A percentile compares a stretch with the other conserved stretches of the same genome.
phyloP scores from a whole-genome alignment of 2,888 invertebrate genomes.

The Lepidocyrtinus sp. region DNA sequence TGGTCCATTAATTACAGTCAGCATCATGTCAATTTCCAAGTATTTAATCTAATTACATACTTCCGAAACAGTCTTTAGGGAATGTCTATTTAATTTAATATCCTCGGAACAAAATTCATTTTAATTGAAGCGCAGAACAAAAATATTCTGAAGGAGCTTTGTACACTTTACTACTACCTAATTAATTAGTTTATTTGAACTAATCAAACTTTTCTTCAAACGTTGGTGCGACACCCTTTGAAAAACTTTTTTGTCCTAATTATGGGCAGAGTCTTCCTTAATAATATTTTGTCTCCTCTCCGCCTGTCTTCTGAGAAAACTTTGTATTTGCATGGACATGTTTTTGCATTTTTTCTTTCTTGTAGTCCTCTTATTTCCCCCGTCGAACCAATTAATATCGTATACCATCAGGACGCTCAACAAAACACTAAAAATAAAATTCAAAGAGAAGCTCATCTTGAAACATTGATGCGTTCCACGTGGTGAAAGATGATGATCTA shows the following conservation, averaged over 20 bases:
- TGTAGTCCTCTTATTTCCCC: too few species aligned
- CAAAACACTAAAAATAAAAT: not conserved
- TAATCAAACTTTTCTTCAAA: not conserved
- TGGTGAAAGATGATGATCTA: slow-evolving; percentile 10
- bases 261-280: not conserved
- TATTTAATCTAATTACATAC: not conserved
- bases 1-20: not conserved
- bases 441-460: not conserved
- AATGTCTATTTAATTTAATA: not conserved
- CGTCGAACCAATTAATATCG: slow-evolving; percentile 11
- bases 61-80: too few species aligned
- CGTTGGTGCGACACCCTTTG: not conserved
- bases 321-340: not conserved
- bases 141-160: not conserved
- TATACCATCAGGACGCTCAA: not conserved
- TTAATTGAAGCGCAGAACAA: not conserved
- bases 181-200: slow-evolving; percentile 8
- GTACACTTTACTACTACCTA: not conserved
- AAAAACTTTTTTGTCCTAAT: not conserved
- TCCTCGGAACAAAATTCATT: not conserved
- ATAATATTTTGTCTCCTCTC: not conserved
- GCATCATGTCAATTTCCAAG: not conserved
- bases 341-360: not conserved
- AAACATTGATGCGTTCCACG: slow-evolving; percentile 2
- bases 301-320: not conserved